Base-by-base conservation (phyloP, 2,797 vertebrate species). In the Acanthurus tractus region DNA sequence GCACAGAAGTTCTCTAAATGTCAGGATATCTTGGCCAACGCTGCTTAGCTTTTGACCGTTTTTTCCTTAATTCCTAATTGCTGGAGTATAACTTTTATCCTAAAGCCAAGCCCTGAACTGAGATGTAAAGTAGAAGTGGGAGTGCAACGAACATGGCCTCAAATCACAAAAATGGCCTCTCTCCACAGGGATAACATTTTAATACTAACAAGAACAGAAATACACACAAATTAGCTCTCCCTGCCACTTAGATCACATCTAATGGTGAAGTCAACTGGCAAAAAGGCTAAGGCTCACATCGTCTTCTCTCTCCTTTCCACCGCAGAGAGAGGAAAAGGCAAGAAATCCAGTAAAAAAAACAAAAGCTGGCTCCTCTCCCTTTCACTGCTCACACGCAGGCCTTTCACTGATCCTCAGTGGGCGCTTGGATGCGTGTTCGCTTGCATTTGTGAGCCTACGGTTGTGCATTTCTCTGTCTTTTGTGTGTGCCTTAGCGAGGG, bases 311-410 rank as follows among this genome's bases (percentile, higher is more conserved):
- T 25, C 25, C 25, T 25, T 25, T 25, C 25, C 25, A 25, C 25
- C 25, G 25, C 45, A 63, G 80, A 82, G 46, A 48, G 15, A 49
- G 55, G 69, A 55, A 57, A 72, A 69, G 29, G 20, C 25, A 53
- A 75, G n/a, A 79, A 68, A 78, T 56, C 50, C 29, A 69, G 42
- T 25, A 25, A 25, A 79, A 22, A 71, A 71, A 18, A 1, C 20
- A 50, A 14, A 62, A 69, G 63, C 78, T 87, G 89, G 82, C 83
- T 88, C 25, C 6, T 59, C 46, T 86, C 78, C 85, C 79, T 66
- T 74, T 66, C 40, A 38, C 62, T 62, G 62, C 75, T 87, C 65
- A 81, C 10, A 22, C 81, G 25, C 44, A 71, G 65, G 70, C 69
- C 72, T 82, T 89, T 87, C 78, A 77, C 78, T 81, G 75, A 70